A percentile compares a stretch with the other conserved stretches of the same genome.
These are phyloP conservation scores for Gila orcuttii DNA, from an alignment of 2,113 vertebrate species.

Conservation along the genomic window DNA sequence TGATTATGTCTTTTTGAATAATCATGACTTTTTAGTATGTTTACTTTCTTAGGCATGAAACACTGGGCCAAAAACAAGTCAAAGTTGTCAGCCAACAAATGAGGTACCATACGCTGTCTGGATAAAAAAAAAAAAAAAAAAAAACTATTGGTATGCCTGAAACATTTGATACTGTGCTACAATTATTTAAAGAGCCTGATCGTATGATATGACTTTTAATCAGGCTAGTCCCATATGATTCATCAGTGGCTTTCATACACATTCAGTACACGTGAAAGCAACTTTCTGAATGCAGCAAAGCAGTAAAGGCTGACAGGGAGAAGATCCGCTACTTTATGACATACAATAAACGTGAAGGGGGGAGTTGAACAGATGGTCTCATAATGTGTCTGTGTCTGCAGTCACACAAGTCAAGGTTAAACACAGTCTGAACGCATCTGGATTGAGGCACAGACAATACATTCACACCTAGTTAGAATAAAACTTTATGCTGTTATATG, in stretches of 20 bases:
- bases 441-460: neutral
- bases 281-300: neutral
- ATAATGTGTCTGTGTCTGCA: slow-evolving; percentile 25
- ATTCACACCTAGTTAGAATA: neutral
- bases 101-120: neutral
- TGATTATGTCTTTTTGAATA: slow-evolving; percentile 5
- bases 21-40: neutral
- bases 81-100: neutral
- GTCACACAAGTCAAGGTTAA: slow-evolving; percentile 48
- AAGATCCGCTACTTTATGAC: slow-evolving; percentile 19
- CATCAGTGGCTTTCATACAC: neutral
- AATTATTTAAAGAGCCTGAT: neutral
- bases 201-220: neutral
- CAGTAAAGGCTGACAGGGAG: neutral
- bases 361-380: slow-evolving; percentile 47
- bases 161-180: neutral
- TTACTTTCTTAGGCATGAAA: neutral
- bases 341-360: slow-evolving; percentile 16
- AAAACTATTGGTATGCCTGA: neutral
- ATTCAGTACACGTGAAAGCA: neutral
- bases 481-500: neutral
- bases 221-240: neutral
- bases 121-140: too few species aligned
- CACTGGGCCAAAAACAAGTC: neutral
- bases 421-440: slow-evolving; percentile 41